Base-by-base conservation (phyloP, 2,797 vertebrate genomes). In the Cynodonichthys magdalenae region DNA sequence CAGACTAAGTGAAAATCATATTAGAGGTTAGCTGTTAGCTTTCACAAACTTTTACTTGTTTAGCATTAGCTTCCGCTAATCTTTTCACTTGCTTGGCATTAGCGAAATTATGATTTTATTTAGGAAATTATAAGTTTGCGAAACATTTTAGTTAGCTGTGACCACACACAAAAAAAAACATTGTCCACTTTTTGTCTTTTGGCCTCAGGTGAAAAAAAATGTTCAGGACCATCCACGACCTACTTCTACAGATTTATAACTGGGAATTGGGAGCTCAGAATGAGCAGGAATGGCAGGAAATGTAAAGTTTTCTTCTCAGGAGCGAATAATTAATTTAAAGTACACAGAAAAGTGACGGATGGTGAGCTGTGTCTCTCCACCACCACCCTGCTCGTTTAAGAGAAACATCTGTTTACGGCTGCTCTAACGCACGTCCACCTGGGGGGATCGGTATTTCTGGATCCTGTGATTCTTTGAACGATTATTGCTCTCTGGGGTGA, bases 371-470 rank as follows among this genome's bases (percentile, higher is more conserved):
- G 51, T 36, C 52, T 58, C 18, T n/a, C 20, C 60, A 67, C 47
- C 11, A 6, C 29, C 29, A 8, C 29, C 29, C 29, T 31, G 29
- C 29, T 31, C 29, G 8, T 31, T 31, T 31, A 31, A 31, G 29
- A 15, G 24, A 24, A 24, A 24, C 55, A 9, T 48, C 49, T 20
- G 15, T n/a, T 15, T 27, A 15, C 6, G 4, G 29, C 3, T 20
- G 52, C 53, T 51, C 59, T 53, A 51, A 69, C 58, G 8, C 11
- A 1, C 18, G n/a, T 27, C 49, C 77, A 76, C 51, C 49, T 46
- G 68, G 76, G 68, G 76, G 78, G 61, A 63, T 52, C n/a, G 66
- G 56, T 84, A 79, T 84, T 85, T 62, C 66, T 80, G 74, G 72
- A 79, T 29, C 36, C 42, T 36, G 68, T 65, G 72, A 79, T 27